These are phyloP conservation scores for Maccullochella peelii DNA, from an alignment of 2,113 vertebrate genomes.

Conservation along the genomic window DNA sequence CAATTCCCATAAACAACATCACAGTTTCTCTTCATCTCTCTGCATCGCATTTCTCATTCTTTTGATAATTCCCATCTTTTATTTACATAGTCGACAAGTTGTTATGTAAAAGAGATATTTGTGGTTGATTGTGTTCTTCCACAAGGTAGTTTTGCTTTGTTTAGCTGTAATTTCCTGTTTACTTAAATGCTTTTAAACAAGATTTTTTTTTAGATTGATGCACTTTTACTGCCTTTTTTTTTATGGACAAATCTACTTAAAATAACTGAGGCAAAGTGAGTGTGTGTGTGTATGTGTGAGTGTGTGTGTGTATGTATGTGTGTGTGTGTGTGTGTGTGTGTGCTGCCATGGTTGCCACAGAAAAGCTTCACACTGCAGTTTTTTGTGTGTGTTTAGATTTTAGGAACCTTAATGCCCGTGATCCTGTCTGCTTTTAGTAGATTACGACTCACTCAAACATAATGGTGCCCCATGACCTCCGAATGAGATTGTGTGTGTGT, in stretches of 20 bases:
- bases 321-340: neutral
- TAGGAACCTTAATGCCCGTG: slow-evolving; percentile 55
- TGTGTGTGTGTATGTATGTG: neutral
- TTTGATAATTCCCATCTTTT: neutral
- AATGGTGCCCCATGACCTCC: slow-evolving; percentile 57
- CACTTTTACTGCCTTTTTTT: slow-evolving; percentile 1
- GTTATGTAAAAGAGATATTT: neutral
- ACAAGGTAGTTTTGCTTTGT: neutral
- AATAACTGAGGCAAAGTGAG: slow-evolving; percentile 19
- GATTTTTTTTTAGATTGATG: slow-evolving; percentile 44
- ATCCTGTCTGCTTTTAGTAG: slow-evolving; percentile 75
- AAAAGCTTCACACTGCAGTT: slow-evolving; percentile 26
- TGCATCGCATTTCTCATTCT: neutral
- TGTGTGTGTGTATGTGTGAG: neutral
- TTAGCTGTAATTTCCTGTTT: neutral
- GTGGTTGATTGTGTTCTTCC: neutral
- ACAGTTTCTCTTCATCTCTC: neutral
- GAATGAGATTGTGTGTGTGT: slow-evolving; percentile 21
- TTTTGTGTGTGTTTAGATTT: slow-evolving; percentile 48
- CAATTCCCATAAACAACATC: neutral
- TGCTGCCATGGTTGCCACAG: neutral
- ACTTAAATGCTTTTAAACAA: slow-evolving; percentile 32
- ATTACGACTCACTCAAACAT: slow-evolving; percentile 72
- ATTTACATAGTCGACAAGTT: neutral
- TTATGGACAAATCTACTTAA: slow-evolving; percentile 32